Percentiles rank a stretch among this genome's conserved stretches.
Evolutionary conservation across 2,888 invertebrate genomes (phyloP).

Genomic region (Agriopis marginaria): DNA sequence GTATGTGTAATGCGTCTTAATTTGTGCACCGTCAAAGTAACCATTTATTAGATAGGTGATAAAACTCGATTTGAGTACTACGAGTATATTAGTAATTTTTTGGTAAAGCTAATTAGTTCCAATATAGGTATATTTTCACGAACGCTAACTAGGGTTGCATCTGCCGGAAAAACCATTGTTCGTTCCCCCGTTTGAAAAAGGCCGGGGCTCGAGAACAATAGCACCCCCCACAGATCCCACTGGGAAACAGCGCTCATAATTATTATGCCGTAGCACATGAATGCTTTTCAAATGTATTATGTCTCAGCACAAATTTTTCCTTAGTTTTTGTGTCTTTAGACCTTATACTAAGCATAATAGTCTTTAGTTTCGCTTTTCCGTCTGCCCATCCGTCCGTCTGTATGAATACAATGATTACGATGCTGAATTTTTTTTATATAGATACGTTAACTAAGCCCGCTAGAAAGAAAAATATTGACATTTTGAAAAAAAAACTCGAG

Average conservation of each 20-base stretch:
- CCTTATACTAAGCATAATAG: no score
- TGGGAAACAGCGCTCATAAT: background rate
- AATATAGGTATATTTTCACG: constrained; percentile 5
- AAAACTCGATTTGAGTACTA: no score
- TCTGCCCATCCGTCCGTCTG: no score
- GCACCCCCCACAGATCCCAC: background rate
- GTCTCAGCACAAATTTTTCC: background rate
- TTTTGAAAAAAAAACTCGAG: no score
- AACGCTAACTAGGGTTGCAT: constrained; percentile 2
- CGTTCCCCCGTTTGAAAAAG: constrained; percentile 6
- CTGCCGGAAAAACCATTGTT: constrained; percentile 20
- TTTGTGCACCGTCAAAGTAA: no score
- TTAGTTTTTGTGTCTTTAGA: background rate
- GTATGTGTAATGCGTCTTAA: no score
- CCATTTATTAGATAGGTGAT: no score
- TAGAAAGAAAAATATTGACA: no score
- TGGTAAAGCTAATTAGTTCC: constrained; percentile 3
- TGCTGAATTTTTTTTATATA: no score
- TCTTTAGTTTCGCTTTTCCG: no score
- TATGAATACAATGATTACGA: no score
- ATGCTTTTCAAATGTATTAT: constrained; percentile 2
- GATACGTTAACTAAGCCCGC: no score
- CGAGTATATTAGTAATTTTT: background rate
- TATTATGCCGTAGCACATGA: constrained; percentile 5
- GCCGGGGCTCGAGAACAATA: constrained; percentile 8